These are phyloP conservation scores for Halcyon senegalensis DNA, from an alignment of 2,113 vertebrate species.

Conservation along the genomic window DNA sequence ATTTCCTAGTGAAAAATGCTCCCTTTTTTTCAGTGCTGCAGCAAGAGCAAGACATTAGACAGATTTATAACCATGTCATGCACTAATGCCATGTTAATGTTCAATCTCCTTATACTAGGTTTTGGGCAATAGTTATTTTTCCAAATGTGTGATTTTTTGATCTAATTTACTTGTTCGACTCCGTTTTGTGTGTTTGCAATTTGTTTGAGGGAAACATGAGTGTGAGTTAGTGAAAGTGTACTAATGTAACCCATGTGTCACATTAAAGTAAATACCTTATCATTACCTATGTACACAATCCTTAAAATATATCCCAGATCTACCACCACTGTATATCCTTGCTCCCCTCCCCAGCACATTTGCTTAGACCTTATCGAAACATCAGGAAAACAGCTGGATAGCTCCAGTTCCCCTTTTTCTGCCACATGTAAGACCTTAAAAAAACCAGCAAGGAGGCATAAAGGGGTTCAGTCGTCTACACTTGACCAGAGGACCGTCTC, in stretches of 20 bases:
- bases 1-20: neutral
- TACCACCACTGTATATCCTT: neutral
- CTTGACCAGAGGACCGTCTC: neutral
- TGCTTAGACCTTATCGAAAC: neutral
- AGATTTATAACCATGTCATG: neutral
- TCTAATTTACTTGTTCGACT: neutral
- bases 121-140: neutral
- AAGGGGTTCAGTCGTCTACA: neutral
- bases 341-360: neutral
- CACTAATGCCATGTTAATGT: neutral
- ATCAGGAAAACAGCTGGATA: neutral
- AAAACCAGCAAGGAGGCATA: neutral
- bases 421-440: neutral
- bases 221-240: neutral
- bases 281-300: neutral
- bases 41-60: neutral
- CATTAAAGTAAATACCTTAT: neutral
- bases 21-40: neutral
- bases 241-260: neutral
- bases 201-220: neutral
- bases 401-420: neutral
- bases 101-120: neutral
- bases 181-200: neutral
- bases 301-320: neutral
- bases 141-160: neutral